phyloP scores from a whole-genome alignment of 2,797 vertebrate species.

The Alosa sapidissima region DNA sequence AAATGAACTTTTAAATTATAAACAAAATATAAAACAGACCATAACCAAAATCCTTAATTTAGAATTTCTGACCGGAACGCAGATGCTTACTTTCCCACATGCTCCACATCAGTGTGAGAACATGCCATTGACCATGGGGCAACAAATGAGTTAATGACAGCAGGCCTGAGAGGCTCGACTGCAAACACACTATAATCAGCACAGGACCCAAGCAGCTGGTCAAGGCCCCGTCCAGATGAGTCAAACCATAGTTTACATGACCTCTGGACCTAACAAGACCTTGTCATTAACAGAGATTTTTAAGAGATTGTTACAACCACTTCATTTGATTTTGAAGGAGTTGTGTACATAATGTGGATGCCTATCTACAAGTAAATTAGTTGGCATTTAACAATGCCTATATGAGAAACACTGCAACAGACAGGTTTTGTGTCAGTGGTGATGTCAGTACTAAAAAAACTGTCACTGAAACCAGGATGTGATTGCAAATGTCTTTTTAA shows the following conservation, averaged over 20 bases:
- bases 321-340: not conserved
- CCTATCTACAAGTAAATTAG: not conserved
- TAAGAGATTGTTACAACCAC: not conserved
- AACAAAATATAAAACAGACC: not conserved
- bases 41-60: not conserved
- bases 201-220: not conserved
- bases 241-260: not conserved
- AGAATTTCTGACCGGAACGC: not conserved
- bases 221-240: not conserved
- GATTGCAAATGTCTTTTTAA: not conserved
- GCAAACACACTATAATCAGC: not conserved
- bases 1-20: not conserved
- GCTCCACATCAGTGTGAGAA: not conserved
- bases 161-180: not conserved
- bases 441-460: not conserved
- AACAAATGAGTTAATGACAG: constrained; percentile 3
- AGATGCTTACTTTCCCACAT: constrained; percentile 6
- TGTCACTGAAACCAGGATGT: not conserved
- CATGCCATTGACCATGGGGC: not conserved
- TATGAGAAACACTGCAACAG: not conserved
- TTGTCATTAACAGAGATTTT: not conserved
- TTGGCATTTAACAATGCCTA: not conserved
- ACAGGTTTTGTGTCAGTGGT: not conserved
- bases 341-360: not conserved
- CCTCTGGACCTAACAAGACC: not conserved